phyloP scores from a whole-genome alignment of 1,140 invertebrate species.

The Chironomus striatipennis region DNA sequence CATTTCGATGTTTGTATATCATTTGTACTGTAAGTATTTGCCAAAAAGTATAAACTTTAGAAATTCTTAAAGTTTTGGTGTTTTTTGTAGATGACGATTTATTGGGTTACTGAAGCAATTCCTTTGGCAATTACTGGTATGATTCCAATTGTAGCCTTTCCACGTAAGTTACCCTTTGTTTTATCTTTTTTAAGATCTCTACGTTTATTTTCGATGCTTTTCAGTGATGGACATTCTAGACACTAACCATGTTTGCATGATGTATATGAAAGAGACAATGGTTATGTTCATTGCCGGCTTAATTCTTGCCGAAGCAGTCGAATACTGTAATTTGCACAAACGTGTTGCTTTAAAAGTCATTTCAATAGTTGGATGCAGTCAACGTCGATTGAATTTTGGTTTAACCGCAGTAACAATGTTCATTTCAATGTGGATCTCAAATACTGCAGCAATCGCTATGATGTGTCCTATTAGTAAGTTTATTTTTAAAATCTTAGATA shows the following conservation, averaged over 20 bases:
- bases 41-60: neutral
- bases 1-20: conserved; percentile 63
- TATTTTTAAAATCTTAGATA: no score
- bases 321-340: conserved; percentile 75
- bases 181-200: neutral
- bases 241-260: conserved; percentile 52
- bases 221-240: conserved; percentile 33
- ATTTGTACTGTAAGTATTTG: conserved; percentile 50
- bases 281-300: conserved; percentile 78
- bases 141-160: conserved; percentile 76
- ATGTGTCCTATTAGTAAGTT: conserved; percentile 64
- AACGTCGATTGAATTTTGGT: conserved; percentile 62
- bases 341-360: conserved; percentile 73
- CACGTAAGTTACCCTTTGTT: conserved; percentile 33
- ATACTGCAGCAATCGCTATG: conserved; percentile 75
- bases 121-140: conserved; percentile 74
- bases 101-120: conserved; percentile 75
- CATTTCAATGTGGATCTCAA: conserved; percentile 79
- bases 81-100: conserved; percentile 58
- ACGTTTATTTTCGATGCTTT: neutral
- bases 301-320: conserved; percentile 75
- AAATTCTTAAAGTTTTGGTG: no score
- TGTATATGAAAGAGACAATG: conserved; percentile 78
- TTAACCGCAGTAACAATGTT: conserved; percentile 69
- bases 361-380: conserved; percentile 66